These are phyloP conservation scores for Maconellicoccus hirsutus DNA, from an alignment of 1,140 invertebrate species.

Conservation along the genomic window DNA sequence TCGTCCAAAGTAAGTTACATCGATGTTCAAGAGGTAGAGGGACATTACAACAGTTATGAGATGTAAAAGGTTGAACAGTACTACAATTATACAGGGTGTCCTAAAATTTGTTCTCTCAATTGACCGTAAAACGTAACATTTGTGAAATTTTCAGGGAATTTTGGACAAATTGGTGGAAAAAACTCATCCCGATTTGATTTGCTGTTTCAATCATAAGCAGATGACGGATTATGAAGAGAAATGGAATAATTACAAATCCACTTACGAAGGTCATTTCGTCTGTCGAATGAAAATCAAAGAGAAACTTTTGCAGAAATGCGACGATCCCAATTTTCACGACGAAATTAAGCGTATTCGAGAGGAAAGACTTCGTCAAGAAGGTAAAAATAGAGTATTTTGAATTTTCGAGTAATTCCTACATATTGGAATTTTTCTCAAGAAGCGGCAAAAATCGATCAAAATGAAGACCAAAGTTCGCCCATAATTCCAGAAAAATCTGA, in stretches of 20 bases:
- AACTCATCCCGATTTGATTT: neutral
- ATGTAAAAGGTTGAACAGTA: too few species aligned
- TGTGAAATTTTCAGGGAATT: neutral
- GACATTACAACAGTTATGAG: too few species aligned
- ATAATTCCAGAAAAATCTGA: too few species aligned
- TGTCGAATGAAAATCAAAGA: neutral
- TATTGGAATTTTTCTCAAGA: too few species aligned
- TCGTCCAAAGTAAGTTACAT: neutral
- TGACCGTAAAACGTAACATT: too few species aligned
- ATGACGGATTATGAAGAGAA: neutral
- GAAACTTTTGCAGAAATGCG: neutral
- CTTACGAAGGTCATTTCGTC: neutral
- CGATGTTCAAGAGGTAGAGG: too few species aligned
- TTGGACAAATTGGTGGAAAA: neutral
- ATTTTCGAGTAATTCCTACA: too few species aligned
- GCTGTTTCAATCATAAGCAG: neutral
- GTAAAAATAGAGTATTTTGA: too few species aligned
- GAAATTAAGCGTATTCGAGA: neutral
- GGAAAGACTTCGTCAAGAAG: neutral
- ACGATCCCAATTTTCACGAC: neutral
- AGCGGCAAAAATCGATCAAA: too few species aligned
- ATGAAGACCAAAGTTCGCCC: too few species aligned
- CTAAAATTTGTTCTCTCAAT: too few species aligned
- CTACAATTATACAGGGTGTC: too few species aligned
- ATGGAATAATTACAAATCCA: neutral